Evolutionary conservation across 1,140 invertebrate species (phyloP).

Genomic region (Oreohelix idahoensis): DNA sequence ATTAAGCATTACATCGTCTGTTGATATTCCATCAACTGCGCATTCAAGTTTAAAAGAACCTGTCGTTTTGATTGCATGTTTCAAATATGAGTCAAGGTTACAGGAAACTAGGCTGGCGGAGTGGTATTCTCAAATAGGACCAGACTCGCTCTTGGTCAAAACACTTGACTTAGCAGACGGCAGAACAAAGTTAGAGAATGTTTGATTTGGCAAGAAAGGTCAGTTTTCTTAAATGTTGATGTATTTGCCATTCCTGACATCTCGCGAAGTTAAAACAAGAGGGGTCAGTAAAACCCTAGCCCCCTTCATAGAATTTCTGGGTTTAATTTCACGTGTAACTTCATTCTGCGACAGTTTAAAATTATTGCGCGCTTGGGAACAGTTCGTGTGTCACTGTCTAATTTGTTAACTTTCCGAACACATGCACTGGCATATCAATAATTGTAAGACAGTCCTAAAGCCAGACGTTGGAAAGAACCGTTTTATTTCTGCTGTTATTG

Average conservation of each 20-base stretch:
- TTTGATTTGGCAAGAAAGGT: neutral
- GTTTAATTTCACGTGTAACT: neutral
- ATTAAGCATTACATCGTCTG: too few relatives aligned
- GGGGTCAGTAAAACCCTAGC: neutral
- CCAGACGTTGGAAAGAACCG: too few relatives aligned
- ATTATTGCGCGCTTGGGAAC: neutral
- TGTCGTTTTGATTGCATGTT: too few relatives aligned
- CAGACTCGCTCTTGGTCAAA: neutral
- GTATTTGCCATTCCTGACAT: neutral
- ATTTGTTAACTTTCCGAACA: too few relatives aligned
- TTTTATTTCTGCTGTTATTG: too few relatives aligned
- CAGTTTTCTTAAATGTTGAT: neutral
- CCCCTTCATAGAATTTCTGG: neutral
- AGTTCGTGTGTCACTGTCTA: too few relatives aligned
- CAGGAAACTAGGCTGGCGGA: neutral
- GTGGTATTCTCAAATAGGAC: neutral
- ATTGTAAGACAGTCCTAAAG: too few relatives aligned
- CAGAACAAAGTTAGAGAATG: neutral
- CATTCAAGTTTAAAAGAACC: too few relatives aligned
- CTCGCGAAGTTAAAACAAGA: neutral
- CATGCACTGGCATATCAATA: too few relatives aligned
- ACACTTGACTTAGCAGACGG: neutral
- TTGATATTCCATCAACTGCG: too few relatives aligned
- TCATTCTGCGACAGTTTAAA: neutral
- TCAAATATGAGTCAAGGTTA: neutral